Base-by-base conservation (phyloP, 2,797 vertebrate species). In the Liparis tanakae region DNA sequence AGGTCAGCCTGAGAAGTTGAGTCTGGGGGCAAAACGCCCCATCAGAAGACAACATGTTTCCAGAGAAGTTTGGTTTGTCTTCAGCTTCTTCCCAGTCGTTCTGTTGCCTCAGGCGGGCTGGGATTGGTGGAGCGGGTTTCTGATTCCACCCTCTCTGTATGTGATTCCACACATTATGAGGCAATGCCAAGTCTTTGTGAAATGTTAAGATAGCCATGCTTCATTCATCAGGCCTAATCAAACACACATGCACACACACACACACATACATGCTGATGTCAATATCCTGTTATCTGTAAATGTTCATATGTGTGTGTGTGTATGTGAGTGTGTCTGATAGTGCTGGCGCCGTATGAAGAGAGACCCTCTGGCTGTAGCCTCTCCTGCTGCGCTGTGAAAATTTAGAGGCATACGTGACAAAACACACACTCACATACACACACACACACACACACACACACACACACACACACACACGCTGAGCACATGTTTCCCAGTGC, bases 301-400 rank as follows among this genome's bases (percentile, higher is more conserved):
- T 63, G 65, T 69, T 56, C 3, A 2, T 63, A 4, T 12, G 63
- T 61, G 51, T 70, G 67, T 70, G 63, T 76, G 64, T 70, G 55
- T 44, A 61, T 69, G 60, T 72, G 62, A 58, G 67, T 67, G 62
- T 50, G 72, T 58, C 51, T 63, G 76, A 70, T 82, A 73, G 69
- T 70, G 68, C 76, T 78, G 84, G 84, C 79, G 80, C 82, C 68
- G 66, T 77, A 79, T 76, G 75, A 78, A 84, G 78, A 77, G 85
- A 82, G 80, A 84, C 78, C 76, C 70, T 75, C 65, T 54, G 63
- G 74, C 80, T 82, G 43, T 72, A 81, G 75, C 78, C 75, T 75
- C 60, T 77, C 81, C 83, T 78, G 60, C 87, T 72, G 86, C 72
- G 84, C 83, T 86, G 87, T 89, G 86, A 90, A 90, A 88, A 87